Conservation (phyloP, 2,113 vertebrate species). For the Pterocles burchelli region DNA sequence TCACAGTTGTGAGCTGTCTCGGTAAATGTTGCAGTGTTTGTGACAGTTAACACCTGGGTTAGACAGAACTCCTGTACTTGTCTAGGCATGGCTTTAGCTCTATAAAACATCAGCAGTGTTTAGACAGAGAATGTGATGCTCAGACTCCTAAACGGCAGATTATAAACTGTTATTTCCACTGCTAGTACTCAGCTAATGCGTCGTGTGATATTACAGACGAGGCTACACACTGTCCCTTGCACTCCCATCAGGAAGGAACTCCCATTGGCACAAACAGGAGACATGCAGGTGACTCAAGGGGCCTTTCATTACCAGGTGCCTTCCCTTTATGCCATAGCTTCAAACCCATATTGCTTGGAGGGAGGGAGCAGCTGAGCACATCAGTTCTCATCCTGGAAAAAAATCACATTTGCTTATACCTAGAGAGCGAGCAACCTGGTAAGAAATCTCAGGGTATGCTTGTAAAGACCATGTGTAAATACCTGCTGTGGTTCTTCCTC, state of each 20-base stretch:
- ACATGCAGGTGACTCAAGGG: neutral
- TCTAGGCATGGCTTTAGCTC: neutral
- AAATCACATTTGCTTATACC: neutral
- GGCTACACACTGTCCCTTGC: neutral
- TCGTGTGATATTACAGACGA: neutral
- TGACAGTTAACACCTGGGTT: neutral
- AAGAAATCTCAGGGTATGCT: neutral
- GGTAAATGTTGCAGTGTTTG: neutral
- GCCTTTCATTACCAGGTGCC: neutral
- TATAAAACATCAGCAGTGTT: neutral
- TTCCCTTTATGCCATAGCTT: neutral
- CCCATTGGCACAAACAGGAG: neutral
- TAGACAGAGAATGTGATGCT: neutral
- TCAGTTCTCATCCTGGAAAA: neutral
- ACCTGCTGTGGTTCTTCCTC: neutral
- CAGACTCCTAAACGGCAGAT: neutral
- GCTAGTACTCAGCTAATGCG: neutral
- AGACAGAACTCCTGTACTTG: neutral
- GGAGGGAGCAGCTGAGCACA: neutral
- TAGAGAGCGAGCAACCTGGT: accelerated
- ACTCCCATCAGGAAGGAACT: neutral
- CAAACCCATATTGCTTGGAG: neutral
- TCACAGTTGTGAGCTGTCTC: neutral
- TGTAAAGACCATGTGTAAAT: neutral
- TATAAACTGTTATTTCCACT: neutral